Evolutionary conservation across 1,140 invertebrate species (phyloP).

Genomic region (Pseudomyrmex sp.): DNA sequence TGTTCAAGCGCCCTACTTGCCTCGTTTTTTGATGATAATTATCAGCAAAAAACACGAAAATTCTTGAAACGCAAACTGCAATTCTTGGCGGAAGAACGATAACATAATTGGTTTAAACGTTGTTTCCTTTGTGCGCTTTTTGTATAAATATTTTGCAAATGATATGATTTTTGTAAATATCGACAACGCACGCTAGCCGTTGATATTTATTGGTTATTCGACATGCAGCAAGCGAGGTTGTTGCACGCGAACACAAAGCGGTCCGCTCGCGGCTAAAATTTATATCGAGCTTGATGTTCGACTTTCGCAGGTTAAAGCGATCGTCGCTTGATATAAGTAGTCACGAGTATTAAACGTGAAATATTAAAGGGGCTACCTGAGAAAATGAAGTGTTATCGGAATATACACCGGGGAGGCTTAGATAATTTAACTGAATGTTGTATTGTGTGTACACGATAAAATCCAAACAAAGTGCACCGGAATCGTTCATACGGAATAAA

Average conservation of each 20-base stretch:
- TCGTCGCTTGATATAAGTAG: constrained; percentile 20
- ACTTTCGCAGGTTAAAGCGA: constrained; percentile 19
- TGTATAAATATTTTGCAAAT: no score
- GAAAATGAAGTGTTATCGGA: not conserved
- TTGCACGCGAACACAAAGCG: constrained; percentile 12
- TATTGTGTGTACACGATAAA: not conserved
- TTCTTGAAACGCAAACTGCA: not conserved
- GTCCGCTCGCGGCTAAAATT: constrained; percentile 12
- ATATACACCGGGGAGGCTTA: not conserved
- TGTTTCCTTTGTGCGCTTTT: not conserved
- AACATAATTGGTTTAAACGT: not conserved
- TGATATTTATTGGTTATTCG: constrained; percentile 36
- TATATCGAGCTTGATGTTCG: constrained; percentile 10
- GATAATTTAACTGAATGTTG: constrained; percentile 3
- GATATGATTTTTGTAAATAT: constrained; percentile 43
- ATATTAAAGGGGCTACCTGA: constrained; percentile 20
- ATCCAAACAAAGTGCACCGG: not conserved
- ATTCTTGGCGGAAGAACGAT: not conserved
- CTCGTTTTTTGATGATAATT: no score
- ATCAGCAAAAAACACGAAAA: not conserved
- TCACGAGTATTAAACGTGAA: not conserved
- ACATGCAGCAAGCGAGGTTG: not conserved
- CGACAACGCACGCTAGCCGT: constrained; percentile 16
- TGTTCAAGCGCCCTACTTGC: no score
- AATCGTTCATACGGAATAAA: constrained; percentile 16